Conservation (phyloP, 2,797 vertebrate genomes). For the Erithacus rubecula region DNA sequence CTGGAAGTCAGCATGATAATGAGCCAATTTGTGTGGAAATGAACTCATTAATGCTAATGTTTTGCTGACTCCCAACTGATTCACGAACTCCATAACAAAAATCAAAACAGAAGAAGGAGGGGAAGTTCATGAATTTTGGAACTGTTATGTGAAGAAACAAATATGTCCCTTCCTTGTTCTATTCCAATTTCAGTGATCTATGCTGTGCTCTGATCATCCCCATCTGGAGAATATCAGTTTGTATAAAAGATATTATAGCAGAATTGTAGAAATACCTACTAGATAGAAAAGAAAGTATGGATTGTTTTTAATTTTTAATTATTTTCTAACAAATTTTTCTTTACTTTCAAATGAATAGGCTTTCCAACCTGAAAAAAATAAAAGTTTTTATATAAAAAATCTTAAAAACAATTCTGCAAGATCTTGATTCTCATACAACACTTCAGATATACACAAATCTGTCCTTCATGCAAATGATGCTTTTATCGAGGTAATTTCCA, state of each 20-base stretch:
- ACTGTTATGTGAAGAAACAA: conserved; percentile 24
- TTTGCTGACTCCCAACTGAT: conserved; percentile 75
- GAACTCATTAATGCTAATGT: conserved; percentile 76
- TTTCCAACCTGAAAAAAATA: neutral
- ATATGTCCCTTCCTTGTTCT: neutral
- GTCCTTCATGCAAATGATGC: neutral
- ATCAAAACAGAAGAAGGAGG: conserved; percentile 46
- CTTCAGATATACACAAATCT: neutral
- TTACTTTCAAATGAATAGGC: neutral
- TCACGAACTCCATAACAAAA: conserved; percentile 63
- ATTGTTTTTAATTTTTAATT: neutral
- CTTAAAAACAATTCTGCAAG: neutral
- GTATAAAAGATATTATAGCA: neutral
- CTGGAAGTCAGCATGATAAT: conserved; percentile 70
- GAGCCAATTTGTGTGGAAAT: conserved; percentile 75
- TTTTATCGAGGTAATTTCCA: neutral
- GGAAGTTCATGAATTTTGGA: conserved; percentile 59
- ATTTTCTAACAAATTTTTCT: neutral
- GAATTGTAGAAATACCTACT: neutral
- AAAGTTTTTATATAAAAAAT: neutral
- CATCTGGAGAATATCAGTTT: neutral
- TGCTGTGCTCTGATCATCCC: neutral
- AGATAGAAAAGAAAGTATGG: neutral
- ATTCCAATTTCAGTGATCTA: neutral
- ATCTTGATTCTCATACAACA: neutral